A percentile compares a stretch with the other conserved stretches of the same genome.
Conservation (phyloP, 2,797 vertebrate genomes). For the Cyprinella venusta region DNA sequence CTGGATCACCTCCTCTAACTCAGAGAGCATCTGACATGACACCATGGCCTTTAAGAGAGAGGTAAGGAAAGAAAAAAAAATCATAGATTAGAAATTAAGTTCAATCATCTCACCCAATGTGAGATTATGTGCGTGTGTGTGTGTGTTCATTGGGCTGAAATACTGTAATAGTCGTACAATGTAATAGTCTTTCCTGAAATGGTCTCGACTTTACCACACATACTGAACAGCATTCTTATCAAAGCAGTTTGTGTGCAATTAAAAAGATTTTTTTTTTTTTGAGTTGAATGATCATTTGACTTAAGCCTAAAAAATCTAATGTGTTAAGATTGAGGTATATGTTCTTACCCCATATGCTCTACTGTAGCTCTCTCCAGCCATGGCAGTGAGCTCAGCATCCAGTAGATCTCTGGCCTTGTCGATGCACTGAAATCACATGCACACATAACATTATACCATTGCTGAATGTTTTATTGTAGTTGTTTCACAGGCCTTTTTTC, state of each 20-base stretch:
- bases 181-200: not conserved
- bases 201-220: not conserved
- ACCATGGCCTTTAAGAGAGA: conserved; percentile 89
- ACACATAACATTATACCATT: not conserved
- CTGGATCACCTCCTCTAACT: conserved; percentile 98
- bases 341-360: conserved; percentile 94
- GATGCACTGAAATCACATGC: conserved; percentile 83
- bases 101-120: not conserved
- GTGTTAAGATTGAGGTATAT: not conserved
- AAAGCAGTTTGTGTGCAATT: not conserved
- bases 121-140: not conserved
- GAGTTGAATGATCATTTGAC: not conserved
- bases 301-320: not conserved
- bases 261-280: not conserved
- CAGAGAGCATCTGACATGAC: conserved; percentile 98
- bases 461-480: not conserved
- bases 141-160: not conserved
- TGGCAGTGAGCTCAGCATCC: conserved; percentile 95
- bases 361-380: conserved; percentile 99
- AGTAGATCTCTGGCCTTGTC: conserved; percentile 97
- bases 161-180: not conserved
- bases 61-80: not conserved
- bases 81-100: not conserved
- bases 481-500: not conserved
- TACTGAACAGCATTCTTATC: not conserved